Evolutionary conservation across 2,797 vertebrate genomes (phyloP), one percentile per base, ranked within the genome.

Genomic region (Diplodus puntazzo): DNA sequence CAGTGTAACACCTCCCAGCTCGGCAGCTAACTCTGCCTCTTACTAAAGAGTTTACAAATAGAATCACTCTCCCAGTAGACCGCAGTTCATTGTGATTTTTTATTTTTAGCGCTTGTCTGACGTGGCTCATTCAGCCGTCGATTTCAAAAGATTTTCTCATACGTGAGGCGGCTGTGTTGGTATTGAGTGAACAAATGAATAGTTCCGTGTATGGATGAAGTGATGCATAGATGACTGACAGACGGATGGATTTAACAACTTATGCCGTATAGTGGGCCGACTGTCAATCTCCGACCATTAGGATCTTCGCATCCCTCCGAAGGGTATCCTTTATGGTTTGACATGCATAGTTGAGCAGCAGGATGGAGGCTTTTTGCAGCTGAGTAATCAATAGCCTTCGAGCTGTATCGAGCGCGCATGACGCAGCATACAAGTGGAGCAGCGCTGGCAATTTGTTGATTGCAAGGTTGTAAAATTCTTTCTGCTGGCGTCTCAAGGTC

Each of bases 281-380:
- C 43, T 81, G 73, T 80, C 69, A 62, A 25, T 77, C 59, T 67
- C 27, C n/a, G 9, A 48, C 17, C 21, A 25, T 75, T 45, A 61
- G 67, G 27, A 55, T 75, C 23, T 72, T 60, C 68, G 61, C 43
- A 14, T 75, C 48, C 61, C 80, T 83, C 43, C 50, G 55, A 57
- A 79, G 70, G 54, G 79, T 69, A 63, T 79, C 49, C 39, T 69
- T 45, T 43, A 30, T 73, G 65, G 67, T 80, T 73, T 76, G 46
- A 73, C 70, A 78, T 79, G 74, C 76, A 89, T 89, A 76, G 77
- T 81, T 80, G 60, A 88, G 60, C 79, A 77, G 77, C 77, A 69
- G 76, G 73, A 58, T 67, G 74, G 67, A 86, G 48, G 52, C 77
- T 79, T 78, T 71, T 84, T 80, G 77, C 74, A 70, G 46, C 73